phyloP scores from a whole-genome alignment of 2,797 vertebrate species.

The Pangasius krempfi region DNA sequence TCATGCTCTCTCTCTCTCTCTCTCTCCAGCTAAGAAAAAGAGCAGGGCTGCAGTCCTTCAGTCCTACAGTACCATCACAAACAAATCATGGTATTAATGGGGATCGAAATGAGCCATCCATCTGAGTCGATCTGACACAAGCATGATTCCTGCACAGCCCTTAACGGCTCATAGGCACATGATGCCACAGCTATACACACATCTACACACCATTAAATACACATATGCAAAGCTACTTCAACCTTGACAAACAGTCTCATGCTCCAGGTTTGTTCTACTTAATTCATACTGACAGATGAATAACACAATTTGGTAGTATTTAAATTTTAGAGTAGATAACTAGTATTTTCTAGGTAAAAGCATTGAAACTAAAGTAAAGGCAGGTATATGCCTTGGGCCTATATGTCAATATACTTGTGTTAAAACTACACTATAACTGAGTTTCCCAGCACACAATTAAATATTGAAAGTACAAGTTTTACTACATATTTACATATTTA shows the following conservation, averaged over 20 bases:
- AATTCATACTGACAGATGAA: neutral
- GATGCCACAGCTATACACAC: conserved; percentile 43
- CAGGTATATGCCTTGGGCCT: neutral
- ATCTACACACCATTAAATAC: conserved; percentile 60
- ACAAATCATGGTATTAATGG: conserved; percentile 69
- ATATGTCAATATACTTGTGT: too few relatives aligned
- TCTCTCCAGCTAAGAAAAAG: conserved; percentile 40
- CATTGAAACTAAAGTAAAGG: neutral
- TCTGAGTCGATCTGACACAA: conserved; percentile 62
- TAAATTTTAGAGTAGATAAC: neutral
- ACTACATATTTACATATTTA: neutral
- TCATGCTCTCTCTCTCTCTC: conserved; percentile 16
- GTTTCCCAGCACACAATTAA: neutral
- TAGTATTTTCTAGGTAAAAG: neutral
- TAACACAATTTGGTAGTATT: neutral
- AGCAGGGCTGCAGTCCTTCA: conserved; percentile 52
- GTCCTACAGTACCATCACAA: conserved; percentile 63
- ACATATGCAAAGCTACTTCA: conserved; percentile 40
- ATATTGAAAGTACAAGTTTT: neutral
- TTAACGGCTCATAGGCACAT: conserved; percentile 57
- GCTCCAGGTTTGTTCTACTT: neutral
- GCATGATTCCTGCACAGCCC: conserved; percentile 62
- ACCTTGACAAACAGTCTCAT: conserved; percentile 5
- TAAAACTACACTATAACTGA: neutral
- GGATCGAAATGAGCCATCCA: conserved; percentile 66